phyloP scores from a whole-genome alignment of 2,888 invertebrate species.

The Andrena dorsata region DNA sequence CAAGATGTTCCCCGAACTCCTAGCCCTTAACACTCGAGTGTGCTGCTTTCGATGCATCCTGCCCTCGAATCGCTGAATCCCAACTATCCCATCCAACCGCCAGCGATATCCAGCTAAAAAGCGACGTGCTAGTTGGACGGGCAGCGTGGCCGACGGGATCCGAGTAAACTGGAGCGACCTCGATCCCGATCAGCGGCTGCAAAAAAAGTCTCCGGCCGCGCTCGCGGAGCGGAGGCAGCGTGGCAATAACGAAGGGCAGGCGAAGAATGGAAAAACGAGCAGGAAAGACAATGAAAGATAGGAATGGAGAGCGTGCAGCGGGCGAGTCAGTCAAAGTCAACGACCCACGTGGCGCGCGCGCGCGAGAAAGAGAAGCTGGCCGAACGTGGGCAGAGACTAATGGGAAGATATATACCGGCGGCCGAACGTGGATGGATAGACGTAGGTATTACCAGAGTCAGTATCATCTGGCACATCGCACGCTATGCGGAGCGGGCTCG shows the following conservation, averaged over 20 bases:
- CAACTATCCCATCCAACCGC: not conserved
- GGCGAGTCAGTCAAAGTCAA: slow-evolving; percentile 76
- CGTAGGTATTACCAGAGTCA: slow-evolving; percentile 72
- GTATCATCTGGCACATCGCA: slow-evolving; percentile 74
- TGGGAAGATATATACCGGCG: slow-evolving; percentile 75
- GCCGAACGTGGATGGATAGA: slow-evolving; percentile 75
- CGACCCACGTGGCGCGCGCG: slow-evolving; percentile 71
- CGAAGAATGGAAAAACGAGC: slow-evolving; percentile 17
- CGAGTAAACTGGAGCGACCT: slow-evolving; percentile 1
- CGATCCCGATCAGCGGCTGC: not conserved
- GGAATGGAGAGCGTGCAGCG: slow-evolving; percentile 62
- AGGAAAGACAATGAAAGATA: slow-evolving; percentile 61
- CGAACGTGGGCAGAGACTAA: slow-evolving; percentile 76
- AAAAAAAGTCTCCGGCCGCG: not conserved
- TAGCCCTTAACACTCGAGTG: too few relatives aligned
- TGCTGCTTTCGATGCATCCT: too few relatives aligned
- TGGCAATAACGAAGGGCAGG: slow-evolving; percentile 37
- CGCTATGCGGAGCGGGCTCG: slow-evolving; percentile 43
- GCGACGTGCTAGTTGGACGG: not conserved
- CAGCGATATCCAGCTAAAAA: not conserved
- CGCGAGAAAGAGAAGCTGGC: slow-evolving; percentile 55
- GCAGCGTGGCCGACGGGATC: not conserved
- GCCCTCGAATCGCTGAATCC: not conserved
- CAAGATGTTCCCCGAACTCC: too few relatives aligned
- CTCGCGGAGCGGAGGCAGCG: not conserved